Evolutionary conservation across 2,888 invertebrate genomes (phyloP).

Genomic region (Chymomyza amoena): DNA sequence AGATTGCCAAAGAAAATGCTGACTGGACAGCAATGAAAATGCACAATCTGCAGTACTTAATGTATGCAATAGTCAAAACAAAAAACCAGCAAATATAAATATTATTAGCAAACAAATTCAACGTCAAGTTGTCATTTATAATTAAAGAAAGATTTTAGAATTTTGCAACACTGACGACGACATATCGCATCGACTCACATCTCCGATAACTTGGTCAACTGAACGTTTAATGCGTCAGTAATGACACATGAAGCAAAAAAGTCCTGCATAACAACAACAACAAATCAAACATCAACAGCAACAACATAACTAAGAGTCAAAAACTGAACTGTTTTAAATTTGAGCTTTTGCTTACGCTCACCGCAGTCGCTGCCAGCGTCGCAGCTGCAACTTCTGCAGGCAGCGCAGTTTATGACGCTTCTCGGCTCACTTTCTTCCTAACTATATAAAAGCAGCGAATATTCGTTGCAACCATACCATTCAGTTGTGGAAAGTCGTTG

Average conservation of each 20-base stretch:
- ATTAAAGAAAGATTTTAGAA: conserved; percentile 8
- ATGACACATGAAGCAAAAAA: conserved; percentile 15
- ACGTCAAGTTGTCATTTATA: conserved; percentile 31
- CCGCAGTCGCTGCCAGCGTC: conserved; percentile 13
- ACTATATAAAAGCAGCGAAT: conserved; percentile 79
- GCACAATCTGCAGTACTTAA: not conserved
- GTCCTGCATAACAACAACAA: conserved; percentile 26
- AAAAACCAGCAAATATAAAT: conserved; percentile 22
- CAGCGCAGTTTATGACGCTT: conserved; percentile 10
- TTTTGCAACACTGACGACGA: conserved; percentile 35
- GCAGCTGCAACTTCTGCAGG: conserved; percentile 19
- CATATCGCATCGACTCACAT: conserved; percentile 40
- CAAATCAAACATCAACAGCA: conserved; percentile 12
- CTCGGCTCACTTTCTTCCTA: conserved; percentile 78
- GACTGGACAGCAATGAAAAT: not conserved
- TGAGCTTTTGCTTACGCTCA: conserved; percentile 16
- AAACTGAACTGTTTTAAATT: conserved; percentile 50
- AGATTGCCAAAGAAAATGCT: not conserved
- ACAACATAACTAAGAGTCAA: conserved; percentile 7
- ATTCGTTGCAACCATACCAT: conserved; percentile 78
- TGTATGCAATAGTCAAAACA: not conserved
- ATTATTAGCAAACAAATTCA: conserved; percentile 44
- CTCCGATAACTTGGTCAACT: not conserved
- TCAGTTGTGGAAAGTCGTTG: conserved; percentile 79
- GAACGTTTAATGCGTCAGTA: conserved; percentile 40